Evolutionary conservation across 2,797 vertebrate genomes (phyloP).

Genomic region (Diglossa cyanea): DNA sequence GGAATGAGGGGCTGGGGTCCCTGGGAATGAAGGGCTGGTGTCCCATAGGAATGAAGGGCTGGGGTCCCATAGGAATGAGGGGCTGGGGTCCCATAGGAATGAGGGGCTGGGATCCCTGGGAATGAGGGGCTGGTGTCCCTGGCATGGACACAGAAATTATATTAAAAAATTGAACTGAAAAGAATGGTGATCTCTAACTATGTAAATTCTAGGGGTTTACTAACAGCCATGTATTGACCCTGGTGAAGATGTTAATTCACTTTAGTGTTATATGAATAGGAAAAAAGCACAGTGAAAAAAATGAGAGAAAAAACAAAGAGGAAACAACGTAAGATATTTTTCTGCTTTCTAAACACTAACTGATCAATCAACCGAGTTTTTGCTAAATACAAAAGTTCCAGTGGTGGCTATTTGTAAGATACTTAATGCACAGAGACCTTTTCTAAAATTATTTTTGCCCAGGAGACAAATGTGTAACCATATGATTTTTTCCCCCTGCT

Average conservation of each 20-base stretch:
- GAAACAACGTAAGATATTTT: neutral
- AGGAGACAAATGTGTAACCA: slow-evolving; percentile 46
- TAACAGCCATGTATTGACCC: neutral
- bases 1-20: too few species aligned
- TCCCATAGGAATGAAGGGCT: neutral
- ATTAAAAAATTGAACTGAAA: neutral
- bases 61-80: too few species aligned
- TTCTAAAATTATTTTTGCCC: slow-evolving; percentile 36
- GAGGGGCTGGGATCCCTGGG: too few species aligned
- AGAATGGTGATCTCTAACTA: neutral
- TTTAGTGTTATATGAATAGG: neutral
- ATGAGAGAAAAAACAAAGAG: neutral
- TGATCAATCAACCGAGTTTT: neutral
- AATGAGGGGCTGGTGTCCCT: neutral
- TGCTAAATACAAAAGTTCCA: slow-evolving; percentile 42
- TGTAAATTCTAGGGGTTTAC: neutral
- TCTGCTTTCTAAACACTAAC: neutral
- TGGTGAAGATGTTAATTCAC: neutral
- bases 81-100: too few species aligned
- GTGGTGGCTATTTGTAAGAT: neutral
- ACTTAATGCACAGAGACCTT: neutral
- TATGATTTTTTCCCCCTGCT: slow-evolving; percentile 65
- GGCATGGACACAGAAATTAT: neutral
- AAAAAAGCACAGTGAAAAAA: neutral
- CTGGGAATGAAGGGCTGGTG: too few species aligned